Base-by-base conservation (phyloP, 2,888 invertebrate genomes). In the Lypha dubia region DNA sequence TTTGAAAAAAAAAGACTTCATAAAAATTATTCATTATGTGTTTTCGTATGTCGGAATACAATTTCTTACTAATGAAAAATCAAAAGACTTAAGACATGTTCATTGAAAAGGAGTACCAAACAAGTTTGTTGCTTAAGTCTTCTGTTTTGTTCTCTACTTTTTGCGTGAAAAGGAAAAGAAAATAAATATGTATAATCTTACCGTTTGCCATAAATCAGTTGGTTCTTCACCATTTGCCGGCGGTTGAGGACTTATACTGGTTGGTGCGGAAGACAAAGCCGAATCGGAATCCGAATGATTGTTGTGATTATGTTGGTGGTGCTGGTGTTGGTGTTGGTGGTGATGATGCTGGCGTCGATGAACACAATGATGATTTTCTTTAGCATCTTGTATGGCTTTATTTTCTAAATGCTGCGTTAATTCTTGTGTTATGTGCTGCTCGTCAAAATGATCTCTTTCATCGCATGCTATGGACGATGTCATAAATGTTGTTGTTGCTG, bases 241-340 rank as follows among this genome's bases (percentile, higher is more conserved):
- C 88, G 95, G 95, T 90, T 95, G 95, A 75, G 95, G 95, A 87
- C 95, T 95, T 88, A 95, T 93, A 68, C 95, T 95, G 85, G 95
- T 94, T 79, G 95, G 95, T 86, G 94, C 95, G 86, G 95, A 95
- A 85, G 95, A 95, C 86, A 95, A 93, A 81, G 95, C 95, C 65
- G 95, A 95, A 89, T 95, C 95, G 86, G 94, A 94, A 92, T 95
- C 95, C 87, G 94, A 94, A 88, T 89, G 89, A 87, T 88, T 88
- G 60, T 91, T 51, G 53, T 76, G 70, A 35, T 58, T 90, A 88
- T 70, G 75, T 32, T 71, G 65, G 32, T 68, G 60, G 22, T 60
- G 49, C 17, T 62, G 35, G 1, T 83, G 84, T 24, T 79, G 38
- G 17, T 62, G 46, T 1, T 84, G 84, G 24, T 79, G 24, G 28